These are phyloP conservation scores for Drosophila lacteicornis DNA, from an alignment of 1,140 invertebrate species.

Conservation along the genomic window DNA sequence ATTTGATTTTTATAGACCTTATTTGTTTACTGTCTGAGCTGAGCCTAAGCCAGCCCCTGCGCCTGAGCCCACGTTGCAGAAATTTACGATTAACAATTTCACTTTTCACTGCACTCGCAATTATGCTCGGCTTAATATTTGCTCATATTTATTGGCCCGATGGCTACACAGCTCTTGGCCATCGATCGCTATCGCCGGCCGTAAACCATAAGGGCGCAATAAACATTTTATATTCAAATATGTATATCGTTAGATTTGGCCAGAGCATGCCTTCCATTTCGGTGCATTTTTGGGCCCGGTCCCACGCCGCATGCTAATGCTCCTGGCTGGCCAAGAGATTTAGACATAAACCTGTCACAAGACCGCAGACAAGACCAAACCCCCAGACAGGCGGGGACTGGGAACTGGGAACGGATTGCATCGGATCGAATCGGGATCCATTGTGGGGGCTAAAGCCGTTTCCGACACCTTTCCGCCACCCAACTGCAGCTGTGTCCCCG, in stretches of 20 bases:
- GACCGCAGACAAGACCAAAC: slow-evolving; percentile 28
- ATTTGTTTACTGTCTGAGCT: slow-evolving; percentile 32
- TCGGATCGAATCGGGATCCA: slow-evolving; percentile 28
- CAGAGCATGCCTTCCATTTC: slow-evolving; percentile 18
- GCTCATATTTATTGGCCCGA: slow-evolving; percentile 39
- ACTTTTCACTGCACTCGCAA: slow-evolving; percentile 71
- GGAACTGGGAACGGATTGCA: slow-evolving; percentile 2
- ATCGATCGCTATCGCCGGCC: slow-evolving; percentile 44
- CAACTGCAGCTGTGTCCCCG: slow-evolving; percentile 60
- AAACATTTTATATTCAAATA: slow-evolving; percentile 41
- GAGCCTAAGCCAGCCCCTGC: background rate
- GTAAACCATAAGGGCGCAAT: slow-evolving; percentile 33
- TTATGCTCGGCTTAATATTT: slow-evolving; percentile 52
- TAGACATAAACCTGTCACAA: slow-evolving; percentile 67
- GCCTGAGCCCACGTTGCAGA: slow-evolving; percentile 36
- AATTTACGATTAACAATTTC: slow-evolving; percentile 71
- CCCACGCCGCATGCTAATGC: slow-evolving; percentile 59
- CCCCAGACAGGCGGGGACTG: slow-evolving; percentile 19
- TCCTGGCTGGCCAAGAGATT: slow-evolving; percentile 60
- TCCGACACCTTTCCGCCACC: slow-evolving; percentile 65
- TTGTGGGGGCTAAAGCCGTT: slow-evolving; percentile 71
- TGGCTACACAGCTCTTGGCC: slow-evolving; percentile 10
- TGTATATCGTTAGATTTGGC: slow-evolving; percentile 14
- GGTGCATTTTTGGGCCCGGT: slow-evolving; percentile 17
- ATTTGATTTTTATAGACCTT: slow-evolving; percentile 68